These are phyloP conservation scores for Dendronephthya gigantea DNA, from an alignment of 64 coral and sea anemone species.

Conservation along the genomic window DNA sequence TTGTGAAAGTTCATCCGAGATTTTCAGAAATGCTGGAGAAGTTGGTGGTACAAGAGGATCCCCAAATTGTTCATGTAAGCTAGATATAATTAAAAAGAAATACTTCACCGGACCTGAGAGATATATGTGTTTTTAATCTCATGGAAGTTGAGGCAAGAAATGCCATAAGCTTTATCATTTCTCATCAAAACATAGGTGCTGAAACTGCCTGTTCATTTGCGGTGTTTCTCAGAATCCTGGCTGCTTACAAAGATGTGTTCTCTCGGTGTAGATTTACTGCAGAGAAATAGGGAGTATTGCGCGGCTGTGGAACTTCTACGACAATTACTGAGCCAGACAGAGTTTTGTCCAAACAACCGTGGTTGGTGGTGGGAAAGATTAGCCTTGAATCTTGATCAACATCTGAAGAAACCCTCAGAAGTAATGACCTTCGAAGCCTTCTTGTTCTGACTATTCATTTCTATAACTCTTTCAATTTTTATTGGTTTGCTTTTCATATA, in stretches of 20 bases:
- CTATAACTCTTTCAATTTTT: too few relatives aligned
- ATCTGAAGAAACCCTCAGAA: conserved; percentile 67
- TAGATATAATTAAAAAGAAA: background rate
- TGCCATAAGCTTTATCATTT: too few relatives aligned
- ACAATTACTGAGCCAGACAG: conserved; percentile 49
- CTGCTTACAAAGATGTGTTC: conserved; percentile 86
- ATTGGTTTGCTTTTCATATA: too few relatives aligned
- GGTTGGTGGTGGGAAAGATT: conserved; percentile 92
- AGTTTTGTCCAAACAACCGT: conserved; percentile 56
- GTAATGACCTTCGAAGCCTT: too few relatives aligned
- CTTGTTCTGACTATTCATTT: too few relatives aligned
- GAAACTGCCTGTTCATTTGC: conserved; percentile 52
- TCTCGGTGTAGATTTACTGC: conserved; percentile 83
- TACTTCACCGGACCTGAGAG: too few relatives aligned
- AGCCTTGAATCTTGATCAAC: conserved; percentile 81
- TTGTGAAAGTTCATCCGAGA: background rate
- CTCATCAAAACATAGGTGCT: too few relatives aligned
- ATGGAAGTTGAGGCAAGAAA: background rate
- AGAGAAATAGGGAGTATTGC: conserved; percentile 65
- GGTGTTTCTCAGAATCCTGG: conserved; percentile 69
- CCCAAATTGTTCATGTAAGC: background rate
- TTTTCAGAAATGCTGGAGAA: background rate
- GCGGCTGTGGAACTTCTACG: conserved; percentile 64
- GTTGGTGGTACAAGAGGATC: background rate
- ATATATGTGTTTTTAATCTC: too few relatives aligned